Evolutionary conservation across 1,140 invertebrate species (phyloP).

Genomic region (Drosophila lacertosa): DNA sequence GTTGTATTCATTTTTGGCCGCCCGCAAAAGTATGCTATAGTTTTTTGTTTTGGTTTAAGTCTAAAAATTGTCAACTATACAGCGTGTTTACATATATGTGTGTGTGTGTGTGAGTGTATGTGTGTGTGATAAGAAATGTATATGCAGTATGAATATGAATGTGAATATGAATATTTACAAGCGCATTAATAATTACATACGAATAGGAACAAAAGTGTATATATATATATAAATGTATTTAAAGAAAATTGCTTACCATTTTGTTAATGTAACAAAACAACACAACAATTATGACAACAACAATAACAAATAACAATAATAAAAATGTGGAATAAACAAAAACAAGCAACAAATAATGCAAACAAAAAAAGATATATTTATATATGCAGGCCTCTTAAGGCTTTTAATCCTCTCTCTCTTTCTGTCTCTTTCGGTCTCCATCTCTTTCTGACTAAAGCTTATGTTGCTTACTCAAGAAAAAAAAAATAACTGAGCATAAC

Average conservation of each 20-base stretch:
- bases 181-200: slow-evolving; percentile 74
- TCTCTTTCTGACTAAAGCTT: neutral
- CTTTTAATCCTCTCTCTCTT: neutral
- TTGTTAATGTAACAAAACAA: slow-evolving; percentile 76
- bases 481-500: too few species aligned
- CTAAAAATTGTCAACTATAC: slow-evolving; percentile 37
- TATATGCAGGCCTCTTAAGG: neutral
- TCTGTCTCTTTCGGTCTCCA: neutral
- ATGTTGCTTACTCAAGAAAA: slow-evolving; percentile 13
- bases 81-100: slow-evolving; percentile 38
- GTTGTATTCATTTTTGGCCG: slow-evolving; percentile 9
- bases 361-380: neutral
- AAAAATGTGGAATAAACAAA: slow-evolving; percentile 21
- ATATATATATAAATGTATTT: slow-evolving; percentile 48
- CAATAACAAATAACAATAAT: slow-evolving; percentile 62
- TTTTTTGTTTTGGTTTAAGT: slow-evolving; percentile 19
- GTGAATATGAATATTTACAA: slow-evolving; percentile 64
- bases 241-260: slow-evolving; percentile 81
- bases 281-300: slow-evolving; percentile 66
- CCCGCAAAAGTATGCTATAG: slow-evolving; percentile 52
- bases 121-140: slow-evolving; percentile 10
- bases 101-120: slow-evolving; percentile 4
- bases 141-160: slow-evolving; percentile 15
- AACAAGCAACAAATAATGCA: slow-evolving; percentile 38
- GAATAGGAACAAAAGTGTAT: slow-evolving; percentile 22